Base-by-base conservation (phyloP, 2,113 vertebrate species). In the Thunnus maccoyii region DNA sequence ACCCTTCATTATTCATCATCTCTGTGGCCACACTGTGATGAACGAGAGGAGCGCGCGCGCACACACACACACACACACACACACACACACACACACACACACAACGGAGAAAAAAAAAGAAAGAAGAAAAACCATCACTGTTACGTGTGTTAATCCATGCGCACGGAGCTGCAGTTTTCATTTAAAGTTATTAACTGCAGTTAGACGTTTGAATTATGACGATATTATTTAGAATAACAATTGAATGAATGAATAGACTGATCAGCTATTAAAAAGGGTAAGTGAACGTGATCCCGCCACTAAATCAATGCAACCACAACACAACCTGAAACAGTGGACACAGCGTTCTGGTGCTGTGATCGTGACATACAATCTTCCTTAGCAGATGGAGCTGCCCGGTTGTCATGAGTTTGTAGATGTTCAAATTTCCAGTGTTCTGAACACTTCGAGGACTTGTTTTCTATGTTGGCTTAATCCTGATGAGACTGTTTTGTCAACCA, bases 1-100 rank as follows among this genome's bases (percentile, higher is more conserved):
- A 61, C 30, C 74, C 32, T 81, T 71, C 72, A 85, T 82, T 77
- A 86, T 82, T 72, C 20, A 86, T 87, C 55, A 75, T 84, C 51
- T 69, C 14, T 13, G 30, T 61, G 44, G 52, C 25, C 14, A 30
- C 44, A 25, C 47, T 20, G 27, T 54, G 70, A 69, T 52, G 41
- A 72, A 82, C 71, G 63, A 72, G 66, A 27, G 32, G 41, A 30
- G 36, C 7, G 22, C 16, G 25, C 3, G 12, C 20, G 61, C 36
- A 51, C 27, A 30, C 27, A 30, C 27, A 27, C 27, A 27, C 27
- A 27, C 27, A 27, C 27, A 27, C 27, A 27, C 27, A 27, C 27
- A 27, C 27, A 27, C 27, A 27, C 27, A 30, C 27, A 30, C 27
- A 30, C 27, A 30, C 27, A 30, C 27, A 41, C 3, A 15, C 20